Base-by-base conservation (phyloP, 1,140 invertebrate species). In the Zaprionus lachaisei region DNA sequence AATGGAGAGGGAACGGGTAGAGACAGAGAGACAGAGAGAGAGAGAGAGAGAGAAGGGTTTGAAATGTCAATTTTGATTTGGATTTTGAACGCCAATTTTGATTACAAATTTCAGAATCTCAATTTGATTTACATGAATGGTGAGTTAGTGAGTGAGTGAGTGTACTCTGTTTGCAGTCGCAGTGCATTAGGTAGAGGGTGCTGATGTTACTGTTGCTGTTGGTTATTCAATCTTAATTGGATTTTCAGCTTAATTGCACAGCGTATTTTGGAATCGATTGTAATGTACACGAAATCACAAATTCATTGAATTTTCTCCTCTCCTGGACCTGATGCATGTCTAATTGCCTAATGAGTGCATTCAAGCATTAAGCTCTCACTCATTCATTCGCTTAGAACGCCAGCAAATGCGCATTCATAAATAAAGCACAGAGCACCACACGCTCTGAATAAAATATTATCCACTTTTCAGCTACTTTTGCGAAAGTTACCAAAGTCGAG, bases 171-270 rank as follows among this genome's bases (percentile, higher is more conserved):
- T n/a, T 44, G 41, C 41, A 47, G 41, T 17, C n/a, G 11, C n/a
- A 51, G 47, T 51, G 20, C 47, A 51, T 49, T 20, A 49, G n/a
- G 9, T 20, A 17, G 17, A 12, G 17, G 20, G n/a, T 20, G 47
- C 47, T 41, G 38, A 15, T 41, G 17, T 0, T 17, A 7, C 44
- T 9, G 9, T n/a, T 49, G 17, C 44, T 11, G 11, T 31, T 5
- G 22, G 24, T 56, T 56, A 56, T 28, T 56, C 15, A 56, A 56
- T 28, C 54, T 56, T 56, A 31, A 56, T 56, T 56, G 54, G 54
- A 56, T 56, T 56, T 56, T 56, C 54, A 56, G 54, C 54, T 56
- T 28, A 28, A 56, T 56, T 56, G 54, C 54, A 56, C 24, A 56
- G 47, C 47, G 47, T 3, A 51, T 51, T 56, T 56, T 47, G n/a